Conservation (phyloP, 2,888 invertebrate species). For the Neria commutata region DNA sequence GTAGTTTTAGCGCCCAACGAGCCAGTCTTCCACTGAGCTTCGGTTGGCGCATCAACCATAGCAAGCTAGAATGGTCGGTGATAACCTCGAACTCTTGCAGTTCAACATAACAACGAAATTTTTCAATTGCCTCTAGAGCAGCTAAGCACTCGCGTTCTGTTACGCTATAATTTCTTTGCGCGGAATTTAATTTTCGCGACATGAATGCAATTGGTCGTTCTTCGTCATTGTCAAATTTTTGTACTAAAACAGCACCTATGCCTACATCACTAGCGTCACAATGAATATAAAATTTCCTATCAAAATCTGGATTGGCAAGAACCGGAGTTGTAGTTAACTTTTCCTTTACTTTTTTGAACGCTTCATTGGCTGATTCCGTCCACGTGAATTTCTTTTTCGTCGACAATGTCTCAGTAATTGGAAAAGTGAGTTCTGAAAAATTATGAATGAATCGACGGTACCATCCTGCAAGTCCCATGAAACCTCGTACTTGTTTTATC, state of each 20-base stretch:
- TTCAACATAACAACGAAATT: slow-evolving; percentile 24
- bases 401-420: background rate
- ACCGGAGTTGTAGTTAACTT: too few relatives aligned
- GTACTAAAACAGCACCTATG: slow-evolving; percentile 5
- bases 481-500: slow-evolving; percentile 10
- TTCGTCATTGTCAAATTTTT: slow-evolving; percentile 2
- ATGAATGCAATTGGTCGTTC: slow-evolving; percentile 22
- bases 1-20: slow-evolving; percentile 11
- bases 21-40: slow-evolving; percentile 12
- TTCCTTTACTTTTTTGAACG: too few relatives aligned
- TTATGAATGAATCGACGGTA: slow-evolving; percentile 12
- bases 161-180: slow-evolving; percentile 15
- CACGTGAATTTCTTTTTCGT: background rate
- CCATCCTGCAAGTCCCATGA: slow-evolving; percentile 14
- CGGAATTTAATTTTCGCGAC: slow-evolving; percentile 11
- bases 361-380: background rate
- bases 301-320: too few relatives aligned
- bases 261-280: slow-evolving; percentile 19
- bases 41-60: slow-evolving; percentile 15
- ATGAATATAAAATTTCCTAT: too few relatives aligned
- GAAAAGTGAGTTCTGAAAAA: background rate
- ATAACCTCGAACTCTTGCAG: slow-evolving; percentile 14
- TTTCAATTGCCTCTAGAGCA: slow-evolving; percentile 16
- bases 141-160: slow-evolving; percentile 19
- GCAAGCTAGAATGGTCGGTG: slow-evolving; percentile 23